Evolutionary conservation across 2,888 invertebrate species (phyloP), one percentile per base, ranked within the genome.

Genomic region (Timandra comae): DNA sequence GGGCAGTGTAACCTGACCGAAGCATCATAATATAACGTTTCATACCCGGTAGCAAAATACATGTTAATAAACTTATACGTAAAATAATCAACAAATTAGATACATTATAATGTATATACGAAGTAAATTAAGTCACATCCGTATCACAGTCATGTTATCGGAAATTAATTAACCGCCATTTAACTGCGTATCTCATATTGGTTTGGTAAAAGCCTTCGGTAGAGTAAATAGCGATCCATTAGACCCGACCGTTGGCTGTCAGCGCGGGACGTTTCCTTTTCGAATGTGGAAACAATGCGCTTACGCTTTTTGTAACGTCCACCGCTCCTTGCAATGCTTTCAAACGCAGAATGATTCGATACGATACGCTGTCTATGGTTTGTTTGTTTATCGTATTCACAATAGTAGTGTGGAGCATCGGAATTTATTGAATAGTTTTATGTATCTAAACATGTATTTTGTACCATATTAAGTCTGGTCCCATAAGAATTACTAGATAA

Each of bases 211-310:
- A 70, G 65, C 63, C 53, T 56, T 61, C 50, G 51, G 59, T 58
- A 63, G 63, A 63, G 71, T 68, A 75, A 76, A 76, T 64, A 75
- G 61, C 56, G 56, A 61, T 76, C 71, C 69, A 79, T 78, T 76
- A 76, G 65, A 68, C 58, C 57, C 56, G 53, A 52, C 55, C 53
- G 59, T 59, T 60, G 61, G 57, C 58, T 72, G 75, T 65, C 69
- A 68, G 59, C 49, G 44, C 51, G 62, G 60, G 65, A 75, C 63
- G 54, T 66, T 76, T 74, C 68, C 70, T 65, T 49, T 55, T 50
- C 62, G 50, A 60, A 59, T 51, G 58, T 47, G 70, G 65, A 75
- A 74, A 82, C 82, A 84, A 81, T 74, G 62, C 63, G 60, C 65
- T 69, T 71, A 69, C 65, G 65, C 71, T 79, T 79, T 80, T 81